Evolutionary conservation across 2,797 vertebrate genomes (phyloP).

Genomic region (Setipinna tenuifilis): DNA sequence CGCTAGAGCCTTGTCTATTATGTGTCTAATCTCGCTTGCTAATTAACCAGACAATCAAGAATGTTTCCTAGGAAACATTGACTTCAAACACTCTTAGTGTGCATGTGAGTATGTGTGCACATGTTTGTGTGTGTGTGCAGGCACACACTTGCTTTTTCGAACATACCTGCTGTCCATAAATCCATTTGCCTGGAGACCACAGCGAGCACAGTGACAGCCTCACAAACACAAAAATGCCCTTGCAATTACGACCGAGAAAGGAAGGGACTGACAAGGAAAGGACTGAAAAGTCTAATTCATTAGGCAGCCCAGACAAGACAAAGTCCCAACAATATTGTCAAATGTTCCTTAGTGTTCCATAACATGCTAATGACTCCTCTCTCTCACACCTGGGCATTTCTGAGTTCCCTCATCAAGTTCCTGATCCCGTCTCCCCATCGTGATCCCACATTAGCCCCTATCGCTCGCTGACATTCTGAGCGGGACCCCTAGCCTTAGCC

Average conservation of each 20-base stretch:
- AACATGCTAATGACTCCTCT: background rate
- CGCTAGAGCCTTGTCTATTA: conserved; percentile 62
- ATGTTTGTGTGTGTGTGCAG: background rate
- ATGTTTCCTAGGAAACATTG: conserved; percentile 63
- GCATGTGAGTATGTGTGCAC: background rate
- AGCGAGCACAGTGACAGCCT: background rate
- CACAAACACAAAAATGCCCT: conserved; percentile 10
- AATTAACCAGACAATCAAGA: conserved; percentile 72
- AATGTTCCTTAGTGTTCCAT: background rate
- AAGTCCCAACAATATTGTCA: background rate
- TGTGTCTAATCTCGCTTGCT: conserved; percentile 72
- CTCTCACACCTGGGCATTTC: background rate
- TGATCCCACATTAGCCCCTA: background rate
- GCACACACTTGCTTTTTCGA: background rate
- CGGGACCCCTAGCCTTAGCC: background rate
- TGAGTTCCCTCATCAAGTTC: background rate
- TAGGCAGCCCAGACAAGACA: background rate
- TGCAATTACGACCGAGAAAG: background rate
- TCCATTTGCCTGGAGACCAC: conserved; percentile 14
- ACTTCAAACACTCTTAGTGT: conserved; percentile 42
- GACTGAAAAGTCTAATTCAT: conserved; percentile 13
- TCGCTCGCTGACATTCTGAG: background rate
- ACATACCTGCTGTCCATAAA: conserved; percentile 12
- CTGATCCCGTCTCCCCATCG: background rate
- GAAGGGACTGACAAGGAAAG: background rate